phyloP scores from a whole-genome alignment of 1,140 invertebrate species.

The Papilio machaon region DNA sequence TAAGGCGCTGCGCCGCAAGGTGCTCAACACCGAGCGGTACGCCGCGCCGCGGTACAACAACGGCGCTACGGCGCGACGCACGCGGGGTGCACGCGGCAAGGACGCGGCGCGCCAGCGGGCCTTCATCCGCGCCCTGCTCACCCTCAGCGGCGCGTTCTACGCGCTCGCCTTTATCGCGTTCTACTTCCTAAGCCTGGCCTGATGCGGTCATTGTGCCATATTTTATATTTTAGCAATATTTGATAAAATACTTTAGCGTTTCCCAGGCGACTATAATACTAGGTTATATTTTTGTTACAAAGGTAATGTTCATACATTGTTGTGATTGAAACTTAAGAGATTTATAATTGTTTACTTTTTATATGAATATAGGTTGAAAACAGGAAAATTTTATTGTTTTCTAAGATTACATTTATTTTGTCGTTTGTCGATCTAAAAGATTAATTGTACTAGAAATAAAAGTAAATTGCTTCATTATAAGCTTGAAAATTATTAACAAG shows the following conservation, averaged over 20 bases:
- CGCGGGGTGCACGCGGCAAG: slow-evolving; percentile 34
- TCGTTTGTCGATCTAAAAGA: neutral
- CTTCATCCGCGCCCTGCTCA: slow-evolving; percentile 54
- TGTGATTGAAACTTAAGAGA: neutral
- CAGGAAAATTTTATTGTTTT: neutral
- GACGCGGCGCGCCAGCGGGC: slow-evolving; percentile 44
- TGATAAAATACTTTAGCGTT: neutral
- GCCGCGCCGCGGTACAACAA: slow-evolving; percentile 32
- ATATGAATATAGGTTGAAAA: neutral
- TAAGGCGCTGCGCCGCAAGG: slow-evolving; percentile 44
- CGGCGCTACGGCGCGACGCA: slow-evolving; percentile 8
- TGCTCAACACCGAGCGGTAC: slow-evolving; percentile 54
- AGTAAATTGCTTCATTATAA: neutral
- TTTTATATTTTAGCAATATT: slow-evolving; percentile 19
- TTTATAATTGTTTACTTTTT: neutral
- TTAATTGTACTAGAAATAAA: neutral
- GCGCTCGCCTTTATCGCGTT: slow-evolving; percentile 64
- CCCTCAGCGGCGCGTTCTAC: slow-evolving; percentile 59
- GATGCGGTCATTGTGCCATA: slow-evolving; percentile 43
- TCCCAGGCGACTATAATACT: neutral
- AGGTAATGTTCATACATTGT: neutral
- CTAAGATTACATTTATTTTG: neutral
- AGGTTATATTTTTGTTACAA: neutral
- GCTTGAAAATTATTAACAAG: neutral
- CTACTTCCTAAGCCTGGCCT: slow-evolving; percentile 69